Evolutionary conservation across 2,113 vertebrate species (phyloP), one percentile per base, ranked within the genome.

Genomic region (Chiloscyllium plagiosum): DNA sequence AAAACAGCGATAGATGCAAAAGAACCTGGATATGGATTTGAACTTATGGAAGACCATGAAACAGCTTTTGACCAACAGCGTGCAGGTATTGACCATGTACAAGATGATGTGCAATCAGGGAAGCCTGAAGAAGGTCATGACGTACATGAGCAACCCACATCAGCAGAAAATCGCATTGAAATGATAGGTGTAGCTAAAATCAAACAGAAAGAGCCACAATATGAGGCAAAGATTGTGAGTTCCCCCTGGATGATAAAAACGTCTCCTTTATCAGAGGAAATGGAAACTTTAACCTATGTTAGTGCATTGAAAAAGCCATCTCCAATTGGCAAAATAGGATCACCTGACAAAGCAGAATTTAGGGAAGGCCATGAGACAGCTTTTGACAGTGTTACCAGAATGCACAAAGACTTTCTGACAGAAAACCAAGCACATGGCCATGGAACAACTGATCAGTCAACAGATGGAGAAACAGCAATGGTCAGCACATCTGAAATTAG

Each of bases 391-490:
- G 29, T 52, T 95, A 29, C 26, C 94, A 95, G 37, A 26, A 70
- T 50, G 20, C 66, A 94, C 37, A 70, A 50, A 50, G 94, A 72
- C 69, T 70, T 33, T 12, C 42, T 8, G 42, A 50, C 3, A 33
- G 69, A 76, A 42, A 76, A 72, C 15, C 47, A 33, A 24, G 47
- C 72, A 76, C 26, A 5, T 72, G 4, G 8, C 47, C 22, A 52
- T 47, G 52, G 47, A 70, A 95, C 47, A 50, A 17, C 69, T 17
- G 22, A 29, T 52, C 68, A 76, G 52, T 95, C 94, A 50, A 47
- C 42, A 72, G 24, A 50, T 26, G 96, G 20, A 94, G 47, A 13
- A 13, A 96, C 95, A 69, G 96, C 97, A 83, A 69, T 96, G 96
- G 95, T 94, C 92, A 95, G 69, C 83, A 61, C 69, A 95, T 1